Evolutionary conservation across 2,888 invertebrate species (phyloP), one percentile per base, ranked within the genome.

Genomic region (Allolobophora icterica): DNA sequence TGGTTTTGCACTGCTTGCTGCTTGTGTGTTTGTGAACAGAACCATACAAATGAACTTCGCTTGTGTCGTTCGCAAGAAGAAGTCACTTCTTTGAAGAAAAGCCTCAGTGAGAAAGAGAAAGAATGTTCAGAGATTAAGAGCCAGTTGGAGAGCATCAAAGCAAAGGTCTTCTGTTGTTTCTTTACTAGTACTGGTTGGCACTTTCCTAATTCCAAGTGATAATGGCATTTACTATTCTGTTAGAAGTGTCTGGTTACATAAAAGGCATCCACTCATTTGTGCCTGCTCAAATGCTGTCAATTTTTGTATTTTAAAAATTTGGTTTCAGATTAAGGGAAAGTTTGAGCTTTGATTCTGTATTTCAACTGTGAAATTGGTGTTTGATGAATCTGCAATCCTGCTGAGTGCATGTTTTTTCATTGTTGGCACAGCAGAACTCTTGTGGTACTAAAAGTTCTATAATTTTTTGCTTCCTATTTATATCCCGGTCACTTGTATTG

Each of bases 1-100:
- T 71, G 71, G 71, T 71, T n/a, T 71, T 71, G 71, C 71, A 71
- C 71, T 71, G n/a, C 71, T 11, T 0, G 13, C 71, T 71, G 71
- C 52, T 24, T 52, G 52, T 71, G 11, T 71, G 71, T 87, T 34
- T 87, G 0, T 38, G 87, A 34, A 87, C 87, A 87, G 87, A 87
- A 87, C 38, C 87, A 87, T 17, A 87, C 87, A 38, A 87, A 87
- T 87, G 87, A 87, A 87, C 87, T 87, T 87, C 87, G 87, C 34
- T 38, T 87, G 34, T 87, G 87, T 87, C 87, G 87, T 87, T 87
- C 87, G 8, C 87, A 87, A 87, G 87, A 87, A 24, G 87, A 87
- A 87, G 38, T 38, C 34, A 35, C 35, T 87, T 87, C 87, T 35
- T 38, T 87, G 87, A 87, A 38, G 87, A 87, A 87, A 35, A 35